Evolutionary conservation across 2,888 invertebrate genomes (phyloP).

Genomic region (Proisotoma minuta): DNA sequence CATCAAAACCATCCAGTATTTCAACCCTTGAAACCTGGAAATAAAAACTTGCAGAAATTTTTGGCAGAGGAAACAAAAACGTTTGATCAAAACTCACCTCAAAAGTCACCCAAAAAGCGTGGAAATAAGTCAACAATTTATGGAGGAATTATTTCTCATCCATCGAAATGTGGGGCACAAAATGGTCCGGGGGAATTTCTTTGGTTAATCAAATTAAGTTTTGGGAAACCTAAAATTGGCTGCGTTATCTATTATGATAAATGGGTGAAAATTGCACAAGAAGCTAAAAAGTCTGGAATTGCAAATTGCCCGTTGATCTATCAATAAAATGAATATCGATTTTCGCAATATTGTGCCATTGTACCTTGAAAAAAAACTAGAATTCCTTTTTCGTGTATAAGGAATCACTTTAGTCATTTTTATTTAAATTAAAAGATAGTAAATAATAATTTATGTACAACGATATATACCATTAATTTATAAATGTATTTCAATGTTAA

Average conservation of each 20-base stretch:
- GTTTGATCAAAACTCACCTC: slow-evolving; percentile 20
- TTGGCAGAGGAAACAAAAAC: slow-evolving; percentile 10
- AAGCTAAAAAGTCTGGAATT: slow-evolving; percentile 8
- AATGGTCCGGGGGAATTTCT: slow-evolving; percentile 30
- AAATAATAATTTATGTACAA: too few relatives aligned
- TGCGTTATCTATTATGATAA: slow-evolving; percentile 35
- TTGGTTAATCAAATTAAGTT: slow-evolving; percentile 33
- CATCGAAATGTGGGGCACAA: slow-evolving; percentile 24
- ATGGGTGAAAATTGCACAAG: slow-evolving; percentile 23
- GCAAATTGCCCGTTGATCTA: slow-evolving; percentile 23
- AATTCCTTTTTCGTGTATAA: too few relatives aligned
- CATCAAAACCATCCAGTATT: slow-evolving; percentile 25
- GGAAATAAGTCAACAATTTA: slow-evolving; percentile 6
- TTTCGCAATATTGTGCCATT: neutral
- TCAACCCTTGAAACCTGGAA: slow-evolving; percentile 20
- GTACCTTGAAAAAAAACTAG: too few relatives aligned
- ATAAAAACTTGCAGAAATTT: slow-evolving; percentile 23
- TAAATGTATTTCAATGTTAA: too few relatives aligned
- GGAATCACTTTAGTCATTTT: neutral
- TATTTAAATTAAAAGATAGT: too few relatives aligned
- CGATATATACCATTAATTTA: too few relatives aligned
- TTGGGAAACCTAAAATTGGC: slow-evolving; percentile 25
- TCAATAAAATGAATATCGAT: neutral
- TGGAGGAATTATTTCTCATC: slow-evolving; percentile 27
- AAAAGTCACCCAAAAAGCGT: slow-evolving; percentile 10